Evolutionary conservation across 2,888 invertebrate species (phyloP), one percentile per base, ranked within the genome.

Genomic region (Ophioninae sp.): DNA sequence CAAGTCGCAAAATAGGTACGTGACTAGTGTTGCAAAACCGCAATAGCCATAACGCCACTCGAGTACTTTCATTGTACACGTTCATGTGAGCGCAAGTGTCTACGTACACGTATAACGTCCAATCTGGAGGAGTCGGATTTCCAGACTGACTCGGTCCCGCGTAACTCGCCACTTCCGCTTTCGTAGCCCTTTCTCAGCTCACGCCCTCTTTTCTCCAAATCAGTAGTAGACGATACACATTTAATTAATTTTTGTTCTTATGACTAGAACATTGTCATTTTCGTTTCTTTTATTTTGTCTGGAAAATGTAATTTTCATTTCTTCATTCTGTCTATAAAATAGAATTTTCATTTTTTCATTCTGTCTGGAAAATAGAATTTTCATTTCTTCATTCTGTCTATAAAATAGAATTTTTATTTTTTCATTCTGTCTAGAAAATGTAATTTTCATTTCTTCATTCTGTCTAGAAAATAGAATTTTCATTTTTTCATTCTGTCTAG

Each of bases 1-100:
- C 81, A 70, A 81, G 81, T 84, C 84, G 81, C 81, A 84, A 84
- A 84, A 84, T 84, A 84, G 84, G 81, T 75, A 84, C 84, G 84
- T 84, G 84, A 84, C 81, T 72, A 41, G 81, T 75, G 70, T 84
- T 79, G 79, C 79, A 84, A 77, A 61, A 84, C 84, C 81, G 75
- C 84, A 84, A 75, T 67, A 44, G 64, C 50, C 78, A 57, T 75
- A 72, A 73, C 67, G 79, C 79, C 41, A 79, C 72, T 62, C 78
- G 78, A 72, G 70, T n/a, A 79, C 70, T 72, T 64, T 21, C 62
- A 21, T 50, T 65, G 23, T 62, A 69, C 41, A 62, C 17, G 23
- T n/a, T 17, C 50, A n/a, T 21, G 0, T 23, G 39, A 37, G 44
- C 41, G n/a, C 64, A 50, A 37, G 6, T 62, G n/a, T 50, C 37